These are phyloP conservation scores for Lycocerus yunnanus DNA, from an alignment of 2,888 invertebrate genomes.

Conservation along the genomic window DNA sequence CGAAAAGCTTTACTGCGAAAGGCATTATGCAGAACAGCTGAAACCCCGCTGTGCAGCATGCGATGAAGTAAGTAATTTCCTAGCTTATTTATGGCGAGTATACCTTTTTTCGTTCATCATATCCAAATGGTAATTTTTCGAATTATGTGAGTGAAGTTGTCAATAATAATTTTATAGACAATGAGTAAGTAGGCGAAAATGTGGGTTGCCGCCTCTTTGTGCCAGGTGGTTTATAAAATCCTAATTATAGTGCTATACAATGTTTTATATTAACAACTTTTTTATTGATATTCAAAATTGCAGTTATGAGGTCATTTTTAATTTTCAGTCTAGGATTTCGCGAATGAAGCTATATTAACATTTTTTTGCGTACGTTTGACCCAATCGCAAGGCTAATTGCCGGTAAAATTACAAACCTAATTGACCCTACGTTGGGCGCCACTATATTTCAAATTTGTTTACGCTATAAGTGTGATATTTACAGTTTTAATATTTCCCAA, in stretches of 20 bases:
- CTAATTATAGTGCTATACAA: background rate
- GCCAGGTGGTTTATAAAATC: background rate
- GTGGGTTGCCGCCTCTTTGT: background rate
- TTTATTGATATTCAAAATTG: background rate
- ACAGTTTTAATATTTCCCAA: background rate
- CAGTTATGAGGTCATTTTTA: background rate
- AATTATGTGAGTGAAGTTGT: background rate
- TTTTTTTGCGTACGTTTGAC: background rate
- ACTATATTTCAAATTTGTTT: background rate
- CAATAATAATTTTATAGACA: background rate
- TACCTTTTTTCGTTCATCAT: background rate
- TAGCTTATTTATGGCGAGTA: constrained; percentile 1
- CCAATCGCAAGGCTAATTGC: background rate
- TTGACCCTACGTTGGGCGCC: background rate
- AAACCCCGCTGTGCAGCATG: constrained; percentile 96
- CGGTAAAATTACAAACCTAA: background rate
- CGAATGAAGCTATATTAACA: background rate
- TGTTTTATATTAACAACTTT: background rate
- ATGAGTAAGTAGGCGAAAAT: background rate
- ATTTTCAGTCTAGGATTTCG: background rate
- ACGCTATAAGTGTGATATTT: background rate
- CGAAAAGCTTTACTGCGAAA: constrained; percentile 85
- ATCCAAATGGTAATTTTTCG: background rate
- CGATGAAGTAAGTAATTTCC: constrained; percentile 86
- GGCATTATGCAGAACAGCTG: constrained; percentile 95